Base-by-base conservation (phyloP, 2,888 invertebrate species). In the Leucania comma region DNA sequence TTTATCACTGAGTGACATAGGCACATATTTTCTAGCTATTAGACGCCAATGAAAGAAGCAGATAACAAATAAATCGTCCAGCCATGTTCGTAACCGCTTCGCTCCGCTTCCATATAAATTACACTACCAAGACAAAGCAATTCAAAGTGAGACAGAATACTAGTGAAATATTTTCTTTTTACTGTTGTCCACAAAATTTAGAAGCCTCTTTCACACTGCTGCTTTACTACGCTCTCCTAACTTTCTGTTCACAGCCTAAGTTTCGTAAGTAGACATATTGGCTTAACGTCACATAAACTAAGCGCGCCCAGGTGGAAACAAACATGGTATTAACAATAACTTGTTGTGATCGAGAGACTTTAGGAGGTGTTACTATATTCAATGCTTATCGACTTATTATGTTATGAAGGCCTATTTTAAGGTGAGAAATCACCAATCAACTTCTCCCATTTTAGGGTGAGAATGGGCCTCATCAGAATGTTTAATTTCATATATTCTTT, bases 201-300 rank as follows among this genome's bases (percentile, higher is more conserved):
- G 12, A 26, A 60, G 48, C n/a, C 20, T 12, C 26, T 20, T 67
- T 46, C 22, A 51, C 24, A 32, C 26, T 17, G 46, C 8, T 22
- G 48, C 20, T 64, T 42, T 26, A 64, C 51, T 53, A 42, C 38
- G 24, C 22, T 61, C 48, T 42, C 14, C 17, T 22, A 60, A 60
- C 24, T 73, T 67, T 63, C 79, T 32, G 63, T 65, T 63, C 56
- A 64, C 32, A 51, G 10, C 35, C 32, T 24, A 77, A 68, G 50
- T 68, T 62, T 17, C 38, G 3, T 59, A 38, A 22, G 3, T 67
- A 68, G n/a, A 61, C 17, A 62, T 29, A 77, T 53, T 20, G 51
- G 61, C n/a, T 58, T 51, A 38, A 62, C 32, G 56, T 70, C 77
- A 60, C 73, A 35, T 51, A 26, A 70, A 53, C 29, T 38, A 48